Evolutionary conservation across 2,888 invertebrate genomes (phyloP).

Genomic region (Coelopa pilipes): DNA sequence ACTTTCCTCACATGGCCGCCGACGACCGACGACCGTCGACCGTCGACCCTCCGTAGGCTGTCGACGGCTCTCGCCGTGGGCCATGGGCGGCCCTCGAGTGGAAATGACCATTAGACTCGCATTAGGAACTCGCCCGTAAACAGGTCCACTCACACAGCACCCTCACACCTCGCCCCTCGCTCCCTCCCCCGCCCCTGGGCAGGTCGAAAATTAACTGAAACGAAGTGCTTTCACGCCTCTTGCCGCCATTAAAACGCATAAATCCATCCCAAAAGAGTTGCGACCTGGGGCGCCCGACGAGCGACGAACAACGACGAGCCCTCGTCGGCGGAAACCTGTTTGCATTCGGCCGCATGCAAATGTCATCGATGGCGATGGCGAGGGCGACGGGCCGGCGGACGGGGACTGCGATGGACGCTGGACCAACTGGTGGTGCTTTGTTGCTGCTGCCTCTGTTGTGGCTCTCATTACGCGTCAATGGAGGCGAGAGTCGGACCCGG

Average conservation of each 20-base stretch:
- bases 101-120: conserved; percentile 8
- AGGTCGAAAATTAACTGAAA: conserved; percentile 50
- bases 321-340: conserved; percentile 7
- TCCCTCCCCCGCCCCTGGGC: neutral
- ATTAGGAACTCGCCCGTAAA: conserved; percentile 27
- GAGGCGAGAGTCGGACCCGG: neutral
- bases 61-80: neutral
- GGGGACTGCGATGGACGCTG: no score
- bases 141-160: neutral
- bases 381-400: neutral
- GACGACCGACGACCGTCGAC: no score
- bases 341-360: conserved; percentile 2
- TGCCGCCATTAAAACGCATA: conserved; percentile 41
- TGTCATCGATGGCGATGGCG: neutral
- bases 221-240: conserved; percentile 54
- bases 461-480: conserved; percentile 20
- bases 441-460: conserved; percentile 10
- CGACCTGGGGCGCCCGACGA: no score
- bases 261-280: conserved; percentile 39
- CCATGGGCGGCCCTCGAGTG: conserved; percentile 10
- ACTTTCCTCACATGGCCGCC: conserved; percentile 8
- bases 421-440: neutral
- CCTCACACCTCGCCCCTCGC: no score
- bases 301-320: no score
- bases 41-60: no score